These are phyloP conservation scores for Lasius fuliginosus DNA, from an alignment of 2,888 invertebrate species.

Conservation along the genomic window DNA sequence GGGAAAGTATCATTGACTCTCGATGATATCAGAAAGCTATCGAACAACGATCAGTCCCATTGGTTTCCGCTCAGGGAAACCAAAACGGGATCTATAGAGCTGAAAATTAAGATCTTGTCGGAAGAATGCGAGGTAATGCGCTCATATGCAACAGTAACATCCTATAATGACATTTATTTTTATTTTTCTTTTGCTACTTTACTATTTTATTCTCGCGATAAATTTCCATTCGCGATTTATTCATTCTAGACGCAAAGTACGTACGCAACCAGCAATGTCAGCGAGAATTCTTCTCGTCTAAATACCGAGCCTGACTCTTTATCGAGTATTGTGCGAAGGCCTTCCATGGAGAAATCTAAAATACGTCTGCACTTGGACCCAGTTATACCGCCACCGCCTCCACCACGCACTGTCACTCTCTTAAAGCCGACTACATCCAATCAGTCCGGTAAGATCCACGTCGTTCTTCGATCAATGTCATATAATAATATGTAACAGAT, in stretches of 20 bases:
- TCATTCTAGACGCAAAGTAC: conserved; percentile 80
- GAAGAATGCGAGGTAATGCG: conserved; percentile 82
- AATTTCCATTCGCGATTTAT: background rate
- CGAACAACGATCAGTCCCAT: conserved; percentile 84
- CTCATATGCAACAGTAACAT: background rate
- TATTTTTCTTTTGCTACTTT: background rate
- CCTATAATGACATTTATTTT: background rate
- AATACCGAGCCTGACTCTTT: conserved; percentile 68
- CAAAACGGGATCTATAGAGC: conserved; percentile 86
- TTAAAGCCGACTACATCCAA: conserved; percentile 78
- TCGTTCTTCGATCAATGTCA: background rate
- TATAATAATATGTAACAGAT: background rate
- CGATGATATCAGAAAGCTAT: conserved; percentile 86
- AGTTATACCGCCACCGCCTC: conserved; percentile 82
- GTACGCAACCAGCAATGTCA: conserved; percentile 80
- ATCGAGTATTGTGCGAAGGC: conserved; percentile 78
- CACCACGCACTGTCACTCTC: conserved; percentile 83
- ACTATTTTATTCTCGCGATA: background rate
- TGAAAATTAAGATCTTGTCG: conserved; percentile 85
- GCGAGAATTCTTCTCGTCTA: conserved; percentile 77
- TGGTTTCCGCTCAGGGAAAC: conserved; percentile 86
- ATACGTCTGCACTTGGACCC: conserved; percentile 81
- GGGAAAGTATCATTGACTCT: conserved; percentile 86
- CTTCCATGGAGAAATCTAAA: conserved; percentile 82
- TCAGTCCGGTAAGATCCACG: conserved; percentile 74